Evolutionary conservation across 2,797 vertebrate species (phyloP).

Genomic region (Manis javanica): DNA sequence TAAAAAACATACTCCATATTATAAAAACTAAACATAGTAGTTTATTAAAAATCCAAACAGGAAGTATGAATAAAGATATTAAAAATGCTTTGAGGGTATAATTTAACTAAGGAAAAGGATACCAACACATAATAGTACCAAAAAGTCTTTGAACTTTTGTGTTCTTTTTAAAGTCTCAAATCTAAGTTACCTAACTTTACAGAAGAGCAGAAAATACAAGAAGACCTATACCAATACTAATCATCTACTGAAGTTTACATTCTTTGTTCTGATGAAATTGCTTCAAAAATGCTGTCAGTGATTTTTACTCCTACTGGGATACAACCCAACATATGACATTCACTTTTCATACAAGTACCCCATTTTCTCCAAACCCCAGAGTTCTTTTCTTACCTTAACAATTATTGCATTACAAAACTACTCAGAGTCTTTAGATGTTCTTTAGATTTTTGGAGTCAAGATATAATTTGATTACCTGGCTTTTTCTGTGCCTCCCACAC

Average conservation of each 20-base stretch:
- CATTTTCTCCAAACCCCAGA: not conserved
- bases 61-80: slow-evolving; percentile 54
- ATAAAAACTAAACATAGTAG: not conserved
- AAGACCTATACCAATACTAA: slow-evolving; percentile 2
- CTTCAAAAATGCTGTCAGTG: slow-evolving; percentile 48
- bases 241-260: slow-evolving; percentile 60
- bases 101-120: slow-evolving; percentile 47
- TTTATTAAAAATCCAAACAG: slow-evolving; percentile 39
- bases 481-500: slow-evolving; percentile 94
- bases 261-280: slow-evolving; percentile 50
- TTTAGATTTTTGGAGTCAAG: not conserved
- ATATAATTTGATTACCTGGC: slow-evolving; percentile 90
- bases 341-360: not conserved
- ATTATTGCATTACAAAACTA: not conserved
- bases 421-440: not conserved
- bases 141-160: slow-evolving; percentile 53
- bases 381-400: not conserved
- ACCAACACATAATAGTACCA: not conserved
- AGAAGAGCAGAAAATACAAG: slow-evolving; percentile 52
- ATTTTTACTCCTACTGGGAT: slow-evolving; percentile 48
- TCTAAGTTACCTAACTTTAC: slow-evolving; percentile 38
- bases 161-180: slow-evolving; percentile 32
- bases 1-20: not conserved
- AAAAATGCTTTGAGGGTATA: slow-evolving; percentile 52
- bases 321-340: not conserved